These are phyloP conservation scores for Cataglyphis cursor DNA, from an alignment of 2,888 invertebrate genomes.

Conservation along the genomic window DNA sequence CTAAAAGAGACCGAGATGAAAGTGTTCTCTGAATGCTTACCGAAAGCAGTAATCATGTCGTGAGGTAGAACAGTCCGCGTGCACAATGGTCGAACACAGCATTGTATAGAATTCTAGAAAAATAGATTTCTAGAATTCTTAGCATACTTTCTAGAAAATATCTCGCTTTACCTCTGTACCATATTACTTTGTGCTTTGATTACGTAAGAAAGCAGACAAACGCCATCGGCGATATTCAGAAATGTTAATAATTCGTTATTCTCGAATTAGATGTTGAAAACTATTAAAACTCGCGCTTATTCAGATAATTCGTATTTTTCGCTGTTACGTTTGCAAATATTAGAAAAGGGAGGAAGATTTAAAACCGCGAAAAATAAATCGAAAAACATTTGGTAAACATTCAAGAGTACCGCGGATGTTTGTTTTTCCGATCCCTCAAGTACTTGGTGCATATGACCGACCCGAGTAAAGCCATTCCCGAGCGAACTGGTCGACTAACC, in stretches of 20 bases:
- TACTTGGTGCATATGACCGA: constrained; percentile 6
- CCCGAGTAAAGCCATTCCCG: constrained; percentile 29
- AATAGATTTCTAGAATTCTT: constrained; percentile 15
- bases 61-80: background rate
- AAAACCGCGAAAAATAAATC: background rate
- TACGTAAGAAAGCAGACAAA: background rate
- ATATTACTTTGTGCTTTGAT: constrained; percentile 2
- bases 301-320: background rate
- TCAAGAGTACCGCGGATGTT: constrained; percentile 15
- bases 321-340: background rate
- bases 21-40: constrained; percentile 55
- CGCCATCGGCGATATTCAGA: background rate
- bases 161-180: background rate
- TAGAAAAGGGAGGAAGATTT: background rate
- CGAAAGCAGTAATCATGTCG: constrained; percentile 49
- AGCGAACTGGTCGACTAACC: constrained; percentile 36
- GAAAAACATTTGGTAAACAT: background rate
- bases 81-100: constrained; percentile 16
- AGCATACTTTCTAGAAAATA: background rate
- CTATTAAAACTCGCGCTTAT: background rate
- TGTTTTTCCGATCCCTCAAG: constrained; percentile 46
- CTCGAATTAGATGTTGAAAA: background rate
- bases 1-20: constrained; percentile 60
- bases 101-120: constrained; percentile 34
- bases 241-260: constrained; percentile 17